Conservation (phyloP, 2,797 vertebrate species). For the Hoplostethus atlanticus region DNA sequence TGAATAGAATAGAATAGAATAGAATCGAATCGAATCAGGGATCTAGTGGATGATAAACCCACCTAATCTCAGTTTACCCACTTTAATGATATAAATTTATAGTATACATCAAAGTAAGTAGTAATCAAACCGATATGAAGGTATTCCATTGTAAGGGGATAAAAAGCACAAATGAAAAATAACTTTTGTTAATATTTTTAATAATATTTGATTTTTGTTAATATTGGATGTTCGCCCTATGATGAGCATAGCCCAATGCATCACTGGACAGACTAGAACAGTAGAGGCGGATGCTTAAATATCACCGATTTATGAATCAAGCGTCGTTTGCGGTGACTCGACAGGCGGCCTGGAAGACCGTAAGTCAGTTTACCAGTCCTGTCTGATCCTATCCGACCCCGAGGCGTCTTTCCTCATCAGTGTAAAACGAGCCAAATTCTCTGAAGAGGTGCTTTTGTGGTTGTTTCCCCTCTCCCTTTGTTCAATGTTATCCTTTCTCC, state of each 20-base stretch:
- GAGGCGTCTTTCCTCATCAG: slow-evolving; percentile 39
- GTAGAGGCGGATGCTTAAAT: background rate
- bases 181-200: too few species aligned
- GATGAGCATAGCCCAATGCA: background rate
- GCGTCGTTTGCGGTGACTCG: slow-evolving; percentile 26
- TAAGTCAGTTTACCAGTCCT: slow-evolving; percentile 2
- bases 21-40: slow-evolving; percentile 1
- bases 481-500: slow-evolving; percentile 76
- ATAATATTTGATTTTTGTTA: too few species aligned
- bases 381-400: slow-evolving; percentile 17
- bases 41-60: too few species aligned
- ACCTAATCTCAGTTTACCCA: too few species aligned
- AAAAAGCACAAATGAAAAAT: too few species aligned
- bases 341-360: background rate
- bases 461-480: slow-evolving; percentile 75
- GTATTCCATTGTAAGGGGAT: too few species aligned
- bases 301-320: slow-evolving; percentile 13
- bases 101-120: too few species aligned
- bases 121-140: too few species aligned
- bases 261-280: background rate
- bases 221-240: too few species aligned
- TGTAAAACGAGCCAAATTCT: slow-evolving; percentile 28
- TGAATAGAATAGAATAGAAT: slow-evolving; percentile 9
- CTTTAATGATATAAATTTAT: too few species aligned
- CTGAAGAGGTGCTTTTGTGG: slow-evolving; percentile 75